phyloP scores from a whole-genome alignment of 1,140 invertebrate species.

The Proales similis region DNA sequence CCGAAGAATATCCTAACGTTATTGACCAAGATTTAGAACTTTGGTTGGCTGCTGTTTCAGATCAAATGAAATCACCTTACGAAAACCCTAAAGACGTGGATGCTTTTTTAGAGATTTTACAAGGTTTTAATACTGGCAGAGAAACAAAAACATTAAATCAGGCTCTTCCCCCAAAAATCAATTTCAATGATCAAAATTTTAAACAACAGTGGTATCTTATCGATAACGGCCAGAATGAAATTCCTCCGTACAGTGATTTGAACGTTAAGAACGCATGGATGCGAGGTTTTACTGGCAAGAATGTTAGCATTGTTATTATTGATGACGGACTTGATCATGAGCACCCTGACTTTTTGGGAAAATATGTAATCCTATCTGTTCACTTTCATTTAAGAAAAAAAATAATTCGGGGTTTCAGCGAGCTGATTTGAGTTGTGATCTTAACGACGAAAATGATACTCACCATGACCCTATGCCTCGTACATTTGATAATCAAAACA shows the following conservation, averaged over 20 bases:
- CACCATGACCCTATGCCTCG: constrained; percentile 37
- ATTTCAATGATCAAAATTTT: constrained; percentile 34
- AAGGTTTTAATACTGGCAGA: too few species aligned
- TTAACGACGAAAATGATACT: constrained; percentile 36
- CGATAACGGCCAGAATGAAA: constrained; percentile 16
- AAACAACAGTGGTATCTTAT: constrained; percentile 37
- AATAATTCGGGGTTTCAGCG: constrained; percentile 6
- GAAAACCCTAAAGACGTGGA: neutral
- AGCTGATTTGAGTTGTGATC: constrained; percentile 37
- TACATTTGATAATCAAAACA: constrained; percentile 37
- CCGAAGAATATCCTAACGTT: neutral
- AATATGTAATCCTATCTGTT: constrained; percentile 27
- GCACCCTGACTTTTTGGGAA: constrained; percentile 31
- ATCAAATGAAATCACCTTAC: neutral
- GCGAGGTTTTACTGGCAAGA: constrained; percentile 28
- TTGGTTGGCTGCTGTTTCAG: neutral
- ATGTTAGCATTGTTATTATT: constrained; percentile 23
- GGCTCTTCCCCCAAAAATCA: neutral
- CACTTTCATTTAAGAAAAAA: neutral
- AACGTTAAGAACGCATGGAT: constrained; percentile 34
- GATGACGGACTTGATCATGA: constrained; percentile 39
- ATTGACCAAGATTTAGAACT: too few species aligned
- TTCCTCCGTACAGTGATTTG: constrained; percentile 12
- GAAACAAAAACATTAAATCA: too few species aligned
- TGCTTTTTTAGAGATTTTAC: neutral